Base-by-base conservation (phyloP, 2,888 invertebrate genomes). In the Drosophila siamana region DNA sequence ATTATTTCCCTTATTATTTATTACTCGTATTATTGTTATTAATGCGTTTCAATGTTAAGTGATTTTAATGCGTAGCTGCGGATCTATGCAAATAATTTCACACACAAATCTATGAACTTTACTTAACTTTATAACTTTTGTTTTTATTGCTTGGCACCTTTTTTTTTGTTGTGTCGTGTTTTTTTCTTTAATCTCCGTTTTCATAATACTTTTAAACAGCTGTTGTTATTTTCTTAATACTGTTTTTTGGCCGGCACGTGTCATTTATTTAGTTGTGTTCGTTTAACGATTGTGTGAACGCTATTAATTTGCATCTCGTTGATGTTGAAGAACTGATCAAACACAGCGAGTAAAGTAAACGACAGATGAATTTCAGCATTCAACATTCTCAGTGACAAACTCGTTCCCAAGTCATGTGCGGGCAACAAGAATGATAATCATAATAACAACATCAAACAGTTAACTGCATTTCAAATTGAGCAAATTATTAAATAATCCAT, bases 231-330 rank as follows among this genome's bases (percentile, higher is more conserved):
- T 33, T 4, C 4, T 2, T 33, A 30, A 38, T 57, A 43, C 30
- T 38, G 28, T 46, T 65, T 33, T 54, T 41, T 13, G 28, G 5
- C 47, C 15, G 79, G 79, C 86, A 79, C 86, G 86, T 85, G 76
- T 69, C 76, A 51, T 19, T 44, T 46, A 47, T 62, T 47, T 59
- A 48, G 43, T 56, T 68, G 46, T 57, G 51, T 50, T 62, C 26
- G 55, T 30, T 56, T 28, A 46, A 52, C 52, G 16, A 15, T 44
- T 76, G 69, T 76, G 69, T 76, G 36, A 66, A 62, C 66, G 56
- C 54, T 70, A 54, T 54, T 62, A 76, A 83, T 80, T 83, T 67
- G 80, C 77, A 80, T 71, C 69, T 80, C 64, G 52, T 80, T 82
- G 68, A 70, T 68, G 59, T 30, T 62, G 41, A 47, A 51, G 51